Evolutionary conservation across 2,113 vertebrate genomes (phyloP), one percentile per base, ranked within the genome.

Genomic region (Platichthys flesus): DNA sequence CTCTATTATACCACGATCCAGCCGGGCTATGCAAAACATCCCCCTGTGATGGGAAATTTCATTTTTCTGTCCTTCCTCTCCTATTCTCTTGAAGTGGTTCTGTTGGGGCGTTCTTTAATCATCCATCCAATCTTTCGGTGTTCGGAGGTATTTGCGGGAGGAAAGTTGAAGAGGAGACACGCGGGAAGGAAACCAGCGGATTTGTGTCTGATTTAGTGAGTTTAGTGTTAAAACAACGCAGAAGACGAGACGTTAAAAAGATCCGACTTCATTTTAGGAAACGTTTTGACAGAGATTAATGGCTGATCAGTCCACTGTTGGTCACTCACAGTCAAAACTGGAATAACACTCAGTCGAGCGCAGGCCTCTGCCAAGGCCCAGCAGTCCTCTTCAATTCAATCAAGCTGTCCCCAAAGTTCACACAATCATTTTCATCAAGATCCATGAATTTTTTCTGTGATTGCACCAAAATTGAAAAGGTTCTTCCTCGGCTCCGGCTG

Each of bases 1-100:
- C 70, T 73, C 77, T 56, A 87, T 91, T 91, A 81, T 89, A 23
- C 81, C 69, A 26, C 54, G 4, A 78, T 72, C 72, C 78, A 85
- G 71, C 23, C 56, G 74, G 85, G 84, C 67, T 81, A 77, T 80
- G 76, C 81, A 88, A 57, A 88, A 83, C 13, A 31, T 64, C 79
- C 76, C 59, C 77, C 67, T 69, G 60, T 63, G 42, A 72, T 45
- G 45, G 67, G 65, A 45, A 79, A 82, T 85, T 79, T 68, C 23
- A 71, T 78, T 75, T 79, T 65, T 57, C 35, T 42, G 2, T 18
- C 52, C 57, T 52, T 18, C 31, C 3, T 74, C 52, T 66, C 18
- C 18, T 2, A 31, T 59, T 20, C 18, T 8, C 21, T 21, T 20
- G n/a, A 20, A 69, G 42, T 71, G 54, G 73, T 74, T 67, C 24